Evolutionary conservation across 1,140 invertebrate genomes (phyloP).

Genomic region (Zaprionus africanus): DNA sequence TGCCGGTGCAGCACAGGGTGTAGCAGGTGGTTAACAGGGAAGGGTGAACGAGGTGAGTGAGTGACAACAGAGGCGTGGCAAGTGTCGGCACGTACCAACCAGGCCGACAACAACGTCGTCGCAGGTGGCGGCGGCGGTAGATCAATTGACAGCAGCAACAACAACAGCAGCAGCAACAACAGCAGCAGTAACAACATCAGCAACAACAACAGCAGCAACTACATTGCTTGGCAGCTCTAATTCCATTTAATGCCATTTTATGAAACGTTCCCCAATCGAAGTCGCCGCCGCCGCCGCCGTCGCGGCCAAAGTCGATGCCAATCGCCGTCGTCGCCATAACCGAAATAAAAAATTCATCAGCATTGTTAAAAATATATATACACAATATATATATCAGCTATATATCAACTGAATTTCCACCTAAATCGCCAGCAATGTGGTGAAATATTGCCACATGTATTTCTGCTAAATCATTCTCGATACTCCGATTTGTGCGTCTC

Average conservation of each 20-base stretch:
- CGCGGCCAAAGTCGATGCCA: constrained; percentile 24
- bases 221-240: constrained; percentile 61
- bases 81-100: neutral
- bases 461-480: constrained; percentile 5
- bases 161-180: constrained; percentile 2
- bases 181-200: neutral
- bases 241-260: constrained; percentile 69
- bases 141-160: constrained; percentile 49
- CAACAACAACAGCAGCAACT: neutral
- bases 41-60: neutral
- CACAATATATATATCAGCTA: neutral
- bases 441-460: constrained; percentile 48
- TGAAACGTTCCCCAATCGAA: constrained; percentile 42
- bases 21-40: neutral
- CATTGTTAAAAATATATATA: constrained; percentile 60
- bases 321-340: constrained; percentile 32
- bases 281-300: constrained; percentile 7
- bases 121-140: constrained; percentile 42
- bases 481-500: constrained; percentile 37
- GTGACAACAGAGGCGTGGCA: constrained; percentile 1
- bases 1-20: constrained; percentile 27
- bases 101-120: neutral
- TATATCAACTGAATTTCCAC: constrained; percentile 58
- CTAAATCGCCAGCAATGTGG: constrained; percentile 54
- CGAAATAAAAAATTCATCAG: constrained; percentile 72